A percentile compares a stretch with the other conserved stretches of the same genome.
Evolutionary conservation across 2,113 vertebrate species (phyloP).

Genomic region (Cacatua alba): DNA sequence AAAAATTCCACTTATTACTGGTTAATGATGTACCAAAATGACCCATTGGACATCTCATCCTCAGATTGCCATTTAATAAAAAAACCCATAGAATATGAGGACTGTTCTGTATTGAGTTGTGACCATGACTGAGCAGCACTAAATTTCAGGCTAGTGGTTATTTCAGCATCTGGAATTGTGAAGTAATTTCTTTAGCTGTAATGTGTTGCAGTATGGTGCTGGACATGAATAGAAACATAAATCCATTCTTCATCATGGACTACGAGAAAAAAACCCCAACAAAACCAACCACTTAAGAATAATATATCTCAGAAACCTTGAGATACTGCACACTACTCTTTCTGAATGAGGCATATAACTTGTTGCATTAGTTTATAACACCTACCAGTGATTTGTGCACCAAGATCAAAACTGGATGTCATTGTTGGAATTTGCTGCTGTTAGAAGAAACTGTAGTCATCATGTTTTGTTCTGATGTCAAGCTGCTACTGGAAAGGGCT

Average conservation of each 20-base stretch:
- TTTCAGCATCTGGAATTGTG: not conserved
- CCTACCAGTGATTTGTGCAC: not conserved
- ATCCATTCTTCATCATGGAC: not conserved
- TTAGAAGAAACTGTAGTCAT: not conserved
- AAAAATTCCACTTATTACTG: not conserved
- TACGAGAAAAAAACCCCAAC: not conserved
- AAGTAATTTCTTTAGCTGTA: not conserved
- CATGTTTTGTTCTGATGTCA: not conserved
- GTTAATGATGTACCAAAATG: not conserved
- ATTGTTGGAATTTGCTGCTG: not conserved
- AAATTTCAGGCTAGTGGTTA: not conserved
- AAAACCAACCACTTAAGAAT: not conserved
- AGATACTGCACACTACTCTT: not conserved
- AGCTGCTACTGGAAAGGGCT: not conserved
- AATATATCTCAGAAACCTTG: not conserved
- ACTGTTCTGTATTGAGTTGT: not conserved
- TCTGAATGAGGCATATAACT: not conserved
- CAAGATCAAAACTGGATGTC: not conserved
- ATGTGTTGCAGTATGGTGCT: not conserved
- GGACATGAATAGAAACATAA: not conserved
- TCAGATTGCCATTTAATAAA: not conserved
- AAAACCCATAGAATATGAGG: not conserved
- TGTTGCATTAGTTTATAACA: not conserved
- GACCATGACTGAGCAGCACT: not conserved
- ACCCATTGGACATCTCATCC: not conserved